A percentile compares a stretch with the other conserved stretches of the same genome.
Conservation (phyloP, 2,888 invertebrate species). For the Silvanus unidentatus region DNA sequence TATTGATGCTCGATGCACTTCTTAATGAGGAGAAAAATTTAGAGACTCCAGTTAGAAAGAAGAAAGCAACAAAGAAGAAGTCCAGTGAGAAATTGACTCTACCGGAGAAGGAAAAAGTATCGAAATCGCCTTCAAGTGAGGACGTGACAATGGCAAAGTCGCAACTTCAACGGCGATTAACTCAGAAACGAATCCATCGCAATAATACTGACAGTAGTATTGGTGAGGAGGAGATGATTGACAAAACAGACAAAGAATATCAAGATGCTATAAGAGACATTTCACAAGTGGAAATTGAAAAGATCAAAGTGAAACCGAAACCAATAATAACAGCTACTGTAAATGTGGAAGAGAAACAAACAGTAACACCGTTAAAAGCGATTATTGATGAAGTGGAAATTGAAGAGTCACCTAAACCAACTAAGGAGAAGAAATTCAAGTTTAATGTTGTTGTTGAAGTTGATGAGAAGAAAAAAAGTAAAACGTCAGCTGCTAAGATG, state of each 20-base stretch:
- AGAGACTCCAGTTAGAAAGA: slow-evolving; percentile 33
- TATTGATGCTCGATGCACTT: slow-evolving; percentile 52
- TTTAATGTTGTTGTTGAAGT: slow-evolving; percentile 38
- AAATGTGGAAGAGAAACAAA: slow-evolving; percentile 46
- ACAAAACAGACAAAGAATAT: slow-evolving; percentile 22
- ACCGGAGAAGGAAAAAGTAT: slow-evolving; percentile 11
- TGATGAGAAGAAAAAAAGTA: slow-evolving; percentile 2
- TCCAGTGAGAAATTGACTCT: slow-evolving; percentile 28
- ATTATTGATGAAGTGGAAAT: slow-evolving; percentile 55
- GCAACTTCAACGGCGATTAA: slow-evolving; percentile 24
- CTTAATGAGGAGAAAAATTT: slow-evolving; percentile 8
- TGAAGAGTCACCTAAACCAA: slow-evolving; percentile 50
- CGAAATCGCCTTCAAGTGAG: slow-evolving; percentile 6
- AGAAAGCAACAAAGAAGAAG: slow-evolving; percentile 35
- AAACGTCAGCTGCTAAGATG: neutral
- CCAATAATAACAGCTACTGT: slow-evolving; percentile 53
- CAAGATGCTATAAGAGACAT: slow-evolving; percentile 38
- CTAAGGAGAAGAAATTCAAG: slow-evolving; percentile 37
- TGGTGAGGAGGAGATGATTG: slow-evolving; percentile 9
- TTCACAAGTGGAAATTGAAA: slow-evolving; percentile 49
- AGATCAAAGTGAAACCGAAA: slow-evolving; percentile 48
- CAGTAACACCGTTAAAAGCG: slow-evolving; percentile 49
- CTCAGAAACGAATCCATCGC: slow-evolving; percentile 30
- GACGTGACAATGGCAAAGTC: slow-evolving; percentile 11
- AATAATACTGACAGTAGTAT: slow-evolving; percentile 26